Conservation (phyloP, 2,113 vertebrate species). For the Ceyx cyanopectus region DNA sequence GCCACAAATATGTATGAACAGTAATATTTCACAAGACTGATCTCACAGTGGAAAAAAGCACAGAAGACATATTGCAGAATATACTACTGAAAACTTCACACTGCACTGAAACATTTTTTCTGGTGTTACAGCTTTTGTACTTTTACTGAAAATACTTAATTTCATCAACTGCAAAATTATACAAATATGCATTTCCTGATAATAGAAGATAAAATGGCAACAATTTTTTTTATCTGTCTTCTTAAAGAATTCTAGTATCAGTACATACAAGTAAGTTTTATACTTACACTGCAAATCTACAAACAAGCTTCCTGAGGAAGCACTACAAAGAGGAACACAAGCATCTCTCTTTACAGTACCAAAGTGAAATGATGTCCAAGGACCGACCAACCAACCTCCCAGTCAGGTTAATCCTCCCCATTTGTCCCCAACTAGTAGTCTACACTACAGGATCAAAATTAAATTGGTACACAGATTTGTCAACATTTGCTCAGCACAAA, state of each 20-base stretch:
- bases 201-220: not conserved
- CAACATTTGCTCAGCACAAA: not conserved
- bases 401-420: not conserved
- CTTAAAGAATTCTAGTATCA: not conserved
- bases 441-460: not conserved
- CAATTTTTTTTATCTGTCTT: not conserved
- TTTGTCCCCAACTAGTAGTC: not conserved
- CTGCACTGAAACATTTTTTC: not conserved
- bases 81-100: not conserved
- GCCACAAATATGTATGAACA: not conserved
- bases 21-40: slow-evolving; percentile 7
- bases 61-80: not conserved
- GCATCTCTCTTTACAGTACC: not conserved
- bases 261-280: not conserved
- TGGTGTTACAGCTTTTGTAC: not conserved
- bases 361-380: accelerated
- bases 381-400: not conserved
- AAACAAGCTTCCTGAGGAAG: not conserved
- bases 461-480: not conserved
- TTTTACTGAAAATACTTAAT: not conserved
- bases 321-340: not conserved
- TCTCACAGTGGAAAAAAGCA: not conserved
- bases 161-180: not conserved
- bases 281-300: accelerated
- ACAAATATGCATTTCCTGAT: not conserved